Evolutionary conservation across 37 sponge, comb jelly and placozoan genomes (phyloP).

Genomic region (Hormiphora californensis): DNA sequence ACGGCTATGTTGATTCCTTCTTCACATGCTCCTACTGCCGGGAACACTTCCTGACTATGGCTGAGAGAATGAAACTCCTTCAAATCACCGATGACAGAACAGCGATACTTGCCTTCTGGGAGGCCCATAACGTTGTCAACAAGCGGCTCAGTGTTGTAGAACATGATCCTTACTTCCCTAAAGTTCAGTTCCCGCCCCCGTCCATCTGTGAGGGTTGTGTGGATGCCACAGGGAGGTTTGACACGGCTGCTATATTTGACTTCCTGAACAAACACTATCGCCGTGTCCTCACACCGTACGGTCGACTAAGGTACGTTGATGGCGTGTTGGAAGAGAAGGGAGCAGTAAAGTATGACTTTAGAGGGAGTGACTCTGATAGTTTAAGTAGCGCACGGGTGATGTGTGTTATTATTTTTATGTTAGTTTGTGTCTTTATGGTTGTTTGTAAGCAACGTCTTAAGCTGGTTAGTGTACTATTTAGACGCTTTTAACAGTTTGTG

Average conservation of each 20-base stretch:
- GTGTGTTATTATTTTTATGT: too few relatives aligned
- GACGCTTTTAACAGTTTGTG: too few relatives aligned
- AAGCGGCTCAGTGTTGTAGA: constrained; percentile 57
- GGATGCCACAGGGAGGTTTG: not conserved
- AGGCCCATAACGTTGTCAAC: constrained; percentile 78
- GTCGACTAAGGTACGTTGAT: constrained; percentile 1
- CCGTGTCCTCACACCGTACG: constrained; percentile 30
- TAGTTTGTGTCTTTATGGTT: too few relatives aligned
- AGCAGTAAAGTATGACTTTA: too few relatives aligned
- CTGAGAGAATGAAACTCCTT: constrained; percentile 25
- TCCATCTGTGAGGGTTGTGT: not conserved
- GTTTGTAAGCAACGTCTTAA: too few relatives aligned
- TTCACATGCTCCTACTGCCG: constrained; percentile 85
- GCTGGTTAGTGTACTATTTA: too few relatives aligned
- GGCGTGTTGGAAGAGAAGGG: too few relatives aligned
- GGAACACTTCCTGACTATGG: constrained; percentile 73
- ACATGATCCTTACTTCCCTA: constrained; percentile 77
- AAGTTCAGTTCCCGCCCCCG: constrained; percentile 73
- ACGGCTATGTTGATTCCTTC: constrained; percentile 68
- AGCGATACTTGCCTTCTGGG: constrained; percentile 89
- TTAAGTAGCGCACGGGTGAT: too few relatives aligned
- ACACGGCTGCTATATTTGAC: constrained; percentile 11
- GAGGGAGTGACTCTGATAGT: too few relatives aligned
- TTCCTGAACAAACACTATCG: constrained; percentile 32
- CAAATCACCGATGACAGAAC: constrained; percentile 60